Conservation (phyloP, 2,888 invertebrate genomes). For the Sphaeridia pumilis region DNA sequence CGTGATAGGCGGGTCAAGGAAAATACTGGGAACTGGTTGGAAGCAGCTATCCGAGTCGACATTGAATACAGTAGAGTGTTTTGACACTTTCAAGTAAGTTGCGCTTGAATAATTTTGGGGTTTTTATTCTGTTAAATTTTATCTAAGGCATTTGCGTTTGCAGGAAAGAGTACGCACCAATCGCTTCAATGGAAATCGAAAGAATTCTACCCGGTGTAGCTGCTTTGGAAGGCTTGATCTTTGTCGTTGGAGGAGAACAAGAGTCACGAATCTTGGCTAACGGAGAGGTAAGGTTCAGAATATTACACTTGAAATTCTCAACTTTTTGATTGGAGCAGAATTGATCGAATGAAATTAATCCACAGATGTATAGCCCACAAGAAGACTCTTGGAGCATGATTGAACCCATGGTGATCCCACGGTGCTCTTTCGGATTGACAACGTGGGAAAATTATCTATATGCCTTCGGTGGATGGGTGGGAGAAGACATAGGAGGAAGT, state of each 20-base stretch:
- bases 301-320: neutral
- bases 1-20: slow-evolving; percentile 76
- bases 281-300: slow-evolving; percentile 50
- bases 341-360: neutral
- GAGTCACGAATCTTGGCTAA: slow-evolving; percentile 78
- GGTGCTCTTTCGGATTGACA: slow-evolving; percentile 82
- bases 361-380: slow-evolving; percentile 57
- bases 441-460: slow-evolving; percentile 66
- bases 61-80: slow-evolving; percentile 70
- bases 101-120: neutral
- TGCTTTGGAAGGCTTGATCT: slow-evolving; percentile 69
- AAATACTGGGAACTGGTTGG: slow-evolving; percentile 61
- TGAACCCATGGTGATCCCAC: slow-evolving; percentile 64
- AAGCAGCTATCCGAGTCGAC: slow-evolving; percentile 66
- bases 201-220: slow-evolving; percentile 80
- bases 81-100: slow-evolving; percentile 52
- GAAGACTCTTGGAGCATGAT: slow-evolving; percentile 49
- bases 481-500: slow-evolving; percentile 75
- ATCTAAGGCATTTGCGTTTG: neutral
- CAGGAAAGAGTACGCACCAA: slow-evolving; percentile 63
- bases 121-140: neutral
- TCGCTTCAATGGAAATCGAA: slow-evolving; percentile 68
- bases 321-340: neutral
- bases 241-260: slow-evolving; percentile 82
- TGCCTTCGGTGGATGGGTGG: slow-evolving; percentile 88